Percentiles rank a stretch among this genome's conserved stretches.
Conservation (phyloP, 1,140 invertebrate genomes). For the Pectinophora gossypiella region DNA sequence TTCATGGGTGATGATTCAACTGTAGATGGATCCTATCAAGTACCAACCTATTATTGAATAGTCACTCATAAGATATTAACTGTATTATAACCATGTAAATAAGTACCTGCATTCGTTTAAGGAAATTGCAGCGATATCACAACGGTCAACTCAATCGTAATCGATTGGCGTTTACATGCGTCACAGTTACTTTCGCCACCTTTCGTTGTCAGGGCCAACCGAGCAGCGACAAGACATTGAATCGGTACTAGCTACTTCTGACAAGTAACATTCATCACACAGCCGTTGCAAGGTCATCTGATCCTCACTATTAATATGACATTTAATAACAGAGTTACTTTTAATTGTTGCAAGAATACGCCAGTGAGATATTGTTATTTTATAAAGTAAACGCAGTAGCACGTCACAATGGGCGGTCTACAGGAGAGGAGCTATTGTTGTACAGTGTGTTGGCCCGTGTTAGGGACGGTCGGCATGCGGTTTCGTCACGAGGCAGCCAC, state of each 20-base stretch:
- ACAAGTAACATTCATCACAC: conserved; percentile 40
- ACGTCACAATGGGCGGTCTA: conserved; percentile 29
- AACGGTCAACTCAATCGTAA: conserved; percentile 25
- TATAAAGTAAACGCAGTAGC: conserved; percentile 25
- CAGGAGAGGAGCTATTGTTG: conserved; percentile 31
- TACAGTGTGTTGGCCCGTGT: conserved; percentile 22
- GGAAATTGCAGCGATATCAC: conserved; percentile 9
- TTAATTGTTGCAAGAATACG: conserved; percentile 24
- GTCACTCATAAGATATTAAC: too few species aligned
- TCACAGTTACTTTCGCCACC: conserved; percentile 61
- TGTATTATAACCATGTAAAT: too few species aligned
- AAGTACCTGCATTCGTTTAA: background rate
- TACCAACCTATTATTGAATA: too few species aligned
- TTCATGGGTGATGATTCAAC: too few species aligned
- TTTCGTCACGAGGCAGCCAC: conserved; percentile 29
- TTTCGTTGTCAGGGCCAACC: conserved; percentile 60
- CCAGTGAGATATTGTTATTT: conserved; percentile 18
- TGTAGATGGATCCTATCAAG: too few species aligned
- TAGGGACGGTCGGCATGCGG: conserved; percentile 23
- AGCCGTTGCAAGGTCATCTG: conserved; percentile 33
- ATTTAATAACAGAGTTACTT: conserved; percentile 24
- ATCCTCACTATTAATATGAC: conserved; percentile 20
- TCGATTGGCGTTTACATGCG: conserved; percentile 32
- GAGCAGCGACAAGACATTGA: conserved; percentile 34
- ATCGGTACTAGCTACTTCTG: conserved; percentile 24